Conservation (phyloP, 35 echinoderm and acorn worm species). For the Lytechinus variegatus region DNA sequence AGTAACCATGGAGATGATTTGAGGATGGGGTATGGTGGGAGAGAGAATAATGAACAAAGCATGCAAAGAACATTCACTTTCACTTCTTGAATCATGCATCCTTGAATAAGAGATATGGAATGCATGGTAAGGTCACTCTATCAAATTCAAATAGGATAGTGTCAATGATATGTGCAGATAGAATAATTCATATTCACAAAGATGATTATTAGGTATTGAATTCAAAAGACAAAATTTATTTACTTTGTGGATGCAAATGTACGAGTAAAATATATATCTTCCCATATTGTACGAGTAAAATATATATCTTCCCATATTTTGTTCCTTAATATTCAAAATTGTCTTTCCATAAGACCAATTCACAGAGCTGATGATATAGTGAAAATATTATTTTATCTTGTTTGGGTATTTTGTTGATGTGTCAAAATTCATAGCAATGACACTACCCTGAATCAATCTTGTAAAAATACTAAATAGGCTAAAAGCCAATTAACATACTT, state of each 20-base stretch:
- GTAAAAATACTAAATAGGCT: background rate
- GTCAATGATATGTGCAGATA: background rate
- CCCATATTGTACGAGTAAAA: no score
- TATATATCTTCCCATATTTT: no score
- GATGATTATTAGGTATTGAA: no score
- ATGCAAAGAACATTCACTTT: constrained; percentile 34
- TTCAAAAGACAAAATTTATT: no score
- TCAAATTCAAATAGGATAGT: background rate
- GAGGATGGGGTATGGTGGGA: constrained; percentile 23
- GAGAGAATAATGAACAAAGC: constrained; percentile 29
- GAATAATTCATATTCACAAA: background rate
- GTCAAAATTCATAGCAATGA: background rate
- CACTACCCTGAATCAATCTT: background rate
- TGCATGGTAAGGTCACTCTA: background rate
- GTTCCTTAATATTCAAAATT: no score
- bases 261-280: no score
- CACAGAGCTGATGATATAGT: no score
- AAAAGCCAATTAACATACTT: background rate
- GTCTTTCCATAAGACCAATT: no score
- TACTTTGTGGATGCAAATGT: no score
- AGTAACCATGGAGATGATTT: constrained; percentile 23
- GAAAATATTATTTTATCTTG: background rate
- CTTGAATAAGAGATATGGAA: background rate
- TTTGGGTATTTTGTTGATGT: background rate
- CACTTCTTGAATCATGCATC: background rate